A percentile compares a stretch with the other conserved stretches of the same genome.
These are phyloP conservation scores for Ciconia boyciana DNA, from an alignment of 2,113 vertebrate genomes.

Conservation along the genomic window DNA sequence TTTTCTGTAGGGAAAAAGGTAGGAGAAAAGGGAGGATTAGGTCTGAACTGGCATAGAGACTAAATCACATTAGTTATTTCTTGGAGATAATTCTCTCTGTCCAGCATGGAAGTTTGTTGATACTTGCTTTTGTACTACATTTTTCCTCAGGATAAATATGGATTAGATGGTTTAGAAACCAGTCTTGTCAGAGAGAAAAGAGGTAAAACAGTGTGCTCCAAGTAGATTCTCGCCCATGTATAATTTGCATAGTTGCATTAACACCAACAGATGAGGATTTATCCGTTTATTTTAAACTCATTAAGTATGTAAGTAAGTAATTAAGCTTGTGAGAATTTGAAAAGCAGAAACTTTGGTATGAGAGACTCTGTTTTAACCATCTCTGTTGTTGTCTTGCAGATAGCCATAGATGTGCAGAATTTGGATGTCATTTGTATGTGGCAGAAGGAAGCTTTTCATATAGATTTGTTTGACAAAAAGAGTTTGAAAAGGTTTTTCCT, in stretches of 20 bases:
- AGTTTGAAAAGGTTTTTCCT: neutral
- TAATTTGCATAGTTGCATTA: neutral
- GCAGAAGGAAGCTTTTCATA: neutral
- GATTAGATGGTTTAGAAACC: neutral
- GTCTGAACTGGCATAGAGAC: neutral
- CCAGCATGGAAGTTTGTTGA: neutral
- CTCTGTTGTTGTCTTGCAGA: neutral
- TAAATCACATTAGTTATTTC: neutral
- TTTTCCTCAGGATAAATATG: neutral
- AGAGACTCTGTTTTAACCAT: neutral
- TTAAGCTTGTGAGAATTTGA: neutral
- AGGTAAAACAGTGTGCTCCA: neutral
- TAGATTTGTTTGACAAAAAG: neutral
- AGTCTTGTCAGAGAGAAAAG: neutral
- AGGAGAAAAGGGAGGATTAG: neutral
- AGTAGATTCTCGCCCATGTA: neutral
- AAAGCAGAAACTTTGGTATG: neutral
- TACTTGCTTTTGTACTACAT: neutral
- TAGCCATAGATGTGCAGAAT: neutral
- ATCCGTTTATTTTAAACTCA: neutral
- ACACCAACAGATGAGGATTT: neutral
- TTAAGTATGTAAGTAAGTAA: neutral
- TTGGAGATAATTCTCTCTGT: neutral
- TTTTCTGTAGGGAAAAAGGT: neutral
- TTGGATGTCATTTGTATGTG: neutral